Conservation (phyloP, 2,797 vertebrate species). For the Nasua narica region DNA sequence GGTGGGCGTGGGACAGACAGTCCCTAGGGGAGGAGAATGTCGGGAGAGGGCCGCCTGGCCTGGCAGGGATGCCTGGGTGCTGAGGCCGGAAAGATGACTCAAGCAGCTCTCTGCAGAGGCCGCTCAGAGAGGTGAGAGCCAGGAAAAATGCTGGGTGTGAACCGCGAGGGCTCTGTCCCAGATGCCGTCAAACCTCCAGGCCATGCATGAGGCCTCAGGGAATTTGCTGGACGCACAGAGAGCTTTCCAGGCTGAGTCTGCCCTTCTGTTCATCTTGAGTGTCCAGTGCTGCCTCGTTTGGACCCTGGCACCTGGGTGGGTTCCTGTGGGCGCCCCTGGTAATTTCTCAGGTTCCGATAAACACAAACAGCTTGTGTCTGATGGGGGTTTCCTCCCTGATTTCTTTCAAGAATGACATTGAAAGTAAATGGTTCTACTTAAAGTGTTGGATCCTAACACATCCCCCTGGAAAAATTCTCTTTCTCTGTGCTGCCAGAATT, state of each 20-base stretch:
- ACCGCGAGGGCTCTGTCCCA: background rate
- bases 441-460: background rate
- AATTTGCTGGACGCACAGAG: background rate
- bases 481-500: background rate
- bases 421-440: background rate
- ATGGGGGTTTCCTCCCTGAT: background rate
- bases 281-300: background rate
- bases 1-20: background rate
- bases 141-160: background rate
- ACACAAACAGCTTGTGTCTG: background rate
- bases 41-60: background rate
- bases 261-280: background rate
- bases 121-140: background rate
- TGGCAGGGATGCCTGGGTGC: too few species aligned
- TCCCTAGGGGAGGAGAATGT: background rate
- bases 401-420: background rate
- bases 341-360: background rate
- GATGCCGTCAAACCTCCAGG: background rate
- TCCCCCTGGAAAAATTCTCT: background rate
- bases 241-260: too few species aligned
- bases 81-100: background rate
- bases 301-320: background rate
- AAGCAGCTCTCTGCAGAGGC: background rate
- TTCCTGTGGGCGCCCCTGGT: background rate
- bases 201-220: background rate